A percentile compares a stretch with the other conserved stretches of the same genome.
Conservation (phyloP, 2,888 invertebrate genomes). For the Pandemis heparana region DNA sequence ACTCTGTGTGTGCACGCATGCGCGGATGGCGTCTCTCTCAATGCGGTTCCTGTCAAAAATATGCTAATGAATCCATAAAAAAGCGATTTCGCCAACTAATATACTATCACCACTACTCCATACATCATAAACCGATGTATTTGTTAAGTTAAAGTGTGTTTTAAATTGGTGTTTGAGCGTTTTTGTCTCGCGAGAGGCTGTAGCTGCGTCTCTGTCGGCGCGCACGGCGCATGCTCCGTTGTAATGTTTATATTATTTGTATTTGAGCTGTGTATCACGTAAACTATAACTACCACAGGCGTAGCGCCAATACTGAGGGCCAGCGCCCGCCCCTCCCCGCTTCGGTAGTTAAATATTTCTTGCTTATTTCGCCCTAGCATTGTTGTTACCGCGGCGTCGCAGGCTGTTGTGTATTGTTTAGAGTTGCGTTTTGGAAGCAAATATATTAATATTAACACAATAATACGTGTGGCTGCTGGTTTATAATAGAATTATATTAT, state of each 20-base stretch:
- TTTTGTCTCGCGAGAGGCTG: slow-evolving; percentile 40
- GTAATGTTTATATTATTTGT: slow-evolving; percentile 87
- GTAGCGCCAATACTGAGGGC: slow-evolving; percentile 85
- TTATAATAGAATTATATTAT: slow-evolving; percentile 42
- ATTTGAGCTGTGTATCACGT: slow-evolving; percentile 87
- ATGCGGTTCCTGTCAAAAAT: slow-evolving; percentile 78
- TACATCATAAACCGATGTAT: slow-evolving; percentile 51
- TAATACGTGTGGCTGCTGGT: slow-evolving; percentile 43
- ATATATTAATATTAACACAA: slow-evolving; percentile 66
- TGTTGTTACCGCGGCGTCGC: slow-evolving; percentile 84
- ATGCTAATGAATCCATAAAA: slow-evolving; percentile 84
- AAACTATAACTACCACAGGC: slow-evolving; percentile 87
- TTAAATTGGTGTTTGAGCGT: slow-evolving; percentile 27
- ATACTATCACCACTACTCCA: slow-evolving; percentile 61
- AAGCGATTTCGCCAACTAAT: slow-evolving; percentile 59
- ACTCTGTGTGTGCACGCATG: slow-evolving; percentile 75
- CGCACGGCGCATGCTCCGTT: slow-evolving; percentile 80
- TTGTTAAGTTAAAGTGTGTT: slow-evolving; percentile 28
- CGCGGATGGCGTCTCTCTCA: slow-evolving; percentile 57
- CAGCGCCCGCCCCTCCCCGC: slow-evolving; percentile 81
- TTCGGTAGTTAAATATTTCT: slow-evolving; percentile 86
- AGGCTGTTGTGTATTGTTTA: slow-evolving; percentile 85
- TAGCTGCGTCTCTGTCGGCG: slow-evolving; percentile 73
- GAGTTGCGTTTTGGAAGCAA: slow-evolving; percentile 73
- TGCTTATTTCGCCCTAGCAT: slow-evolving; percentile 86